A percentile compares a stretch with the other conserved stretches of the same genome.
Conservation (phyloP, 2,888 invertebrate genomes). For the Podabrus alpinus region DNA sequence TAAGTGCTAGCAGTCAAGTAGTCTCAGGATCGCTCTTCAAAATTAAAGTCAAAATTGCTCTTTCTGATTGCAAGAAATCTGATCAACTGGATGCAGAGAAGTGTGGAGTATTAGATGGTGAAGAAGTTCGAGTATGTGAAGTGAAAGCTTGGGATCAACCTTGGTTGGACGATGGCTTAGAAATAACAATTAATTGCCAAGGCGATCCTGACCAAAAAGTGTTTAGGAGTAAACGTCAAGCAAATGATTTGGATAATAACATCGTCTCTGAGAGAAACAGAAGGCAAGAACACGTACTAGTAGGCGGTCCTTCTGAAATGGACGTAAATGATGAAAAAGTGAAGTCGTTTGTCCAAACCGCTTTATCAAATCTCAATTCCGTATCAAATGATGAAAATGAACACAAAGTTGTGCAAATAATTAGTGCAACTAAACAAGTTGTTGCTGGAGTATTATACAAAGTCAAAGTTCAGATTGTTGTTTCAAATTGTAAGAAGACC, state of each 20-base stretch:
- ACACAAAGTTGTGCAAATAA: constrained; percentile 41
- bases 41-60: constrained; percentile 63
- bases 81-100: constrained; percentile 40
- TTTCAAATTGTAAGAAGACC: constrained; percentile 58
- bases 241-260: not conserved
- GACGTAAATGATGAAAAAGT: constrained; percentile 25
- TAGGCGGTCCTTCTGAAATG: not conserved
- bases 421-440: constrained; percentile 58
- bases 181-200: constrained; percentile 53
- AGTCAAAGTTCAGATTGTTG: constrained; percentile 63
- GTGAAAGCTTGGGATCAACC: constrained; percentile 62
- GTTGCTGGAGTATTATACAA: constrained; percentile 62
- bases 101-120: constrained; percentile 38
- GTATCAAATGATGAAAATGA: constrained; percentile 38
- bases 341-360: constrained; percentile 34
- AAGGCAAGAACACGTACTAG: not conserved
- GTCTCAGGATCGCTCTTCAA: constrained; percentile 62
- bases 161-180: constrained; percentile 58
- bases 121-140: constrained; percentile 51
- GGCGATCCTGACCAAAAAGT: constrained; percentile 17
- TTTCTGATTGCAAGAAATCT: constrained; percentile 58
- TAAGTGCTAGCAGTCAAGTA: constrained; percentile 57
- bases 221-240: constrained; percentile 29
- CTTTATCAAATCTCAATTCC: constrained; percentile 41
- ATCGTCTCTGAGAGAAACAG: not conserved